A percentile compares a stretch with the other conserved stretches of the same genome.
Evolutionary conservation across 2,113 vertebrate genomes (phyloP).

Genomic region (Mormyrus iriodes): DNA sequence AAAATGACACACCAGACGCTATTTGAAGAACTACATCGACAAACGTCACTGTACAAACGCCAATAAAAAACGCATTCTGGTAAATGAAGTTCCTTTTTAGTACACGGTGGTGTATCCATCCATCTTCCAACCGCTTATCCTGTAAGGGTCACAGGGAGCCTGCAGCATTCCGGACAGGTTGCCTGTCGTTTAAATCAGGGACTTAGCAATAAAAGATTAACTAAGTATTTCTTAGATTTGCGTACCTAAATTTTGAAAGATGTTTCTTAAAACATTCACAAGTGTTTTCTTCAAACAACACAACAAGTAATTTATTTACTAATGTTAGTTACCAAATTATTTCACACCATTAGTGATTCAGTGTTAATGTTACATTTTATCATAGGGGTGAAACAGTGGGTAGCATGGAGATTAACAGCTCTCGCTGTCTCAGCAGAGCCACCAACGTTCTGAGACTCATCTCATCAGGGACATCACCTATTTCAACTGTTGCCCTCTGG

Average conservation of each 20-base stretch:
- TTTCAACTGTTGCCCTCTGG: neutral
- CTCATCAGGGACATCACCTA: neutral
- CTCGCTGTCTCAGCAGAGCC: neutral
- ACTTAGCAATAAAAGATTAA: neutral
- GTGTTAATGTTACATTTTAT: neutral
- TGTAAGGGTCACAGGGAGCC: neutral
- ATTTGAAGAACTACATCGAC: neutral
- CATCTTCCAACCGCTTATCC: neutral
- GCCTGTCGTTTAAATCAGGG: neutral
- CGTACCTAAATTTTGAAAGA: neutral
- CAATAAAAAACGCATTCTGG: neutral
- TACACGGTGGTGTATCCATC: neutral
- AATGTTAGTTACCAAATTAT: neutral
- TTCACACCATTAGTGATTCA: neutral
- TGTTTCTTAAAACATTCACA: neutral
- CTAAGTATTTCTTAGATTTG: neutral
- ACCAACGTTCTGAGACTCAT: neutral
- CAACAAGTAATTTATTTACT: neutral
- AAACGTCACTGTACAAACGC: neutral
- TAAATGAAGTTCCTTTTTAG: neutral
- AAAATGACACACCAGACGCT: neutral
- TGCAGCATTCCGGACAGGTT: neutral
- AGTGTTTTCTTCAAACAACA: neutral
- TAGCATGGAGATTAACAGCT: neutral
- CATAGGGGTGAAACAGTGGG: neutral